Evolutionary conservation across 2,888 invertebrate genomes (phyloP), one percentile per base, ranked within the genome.

Genomic region (Alviniconcha strummeri): DNA sequence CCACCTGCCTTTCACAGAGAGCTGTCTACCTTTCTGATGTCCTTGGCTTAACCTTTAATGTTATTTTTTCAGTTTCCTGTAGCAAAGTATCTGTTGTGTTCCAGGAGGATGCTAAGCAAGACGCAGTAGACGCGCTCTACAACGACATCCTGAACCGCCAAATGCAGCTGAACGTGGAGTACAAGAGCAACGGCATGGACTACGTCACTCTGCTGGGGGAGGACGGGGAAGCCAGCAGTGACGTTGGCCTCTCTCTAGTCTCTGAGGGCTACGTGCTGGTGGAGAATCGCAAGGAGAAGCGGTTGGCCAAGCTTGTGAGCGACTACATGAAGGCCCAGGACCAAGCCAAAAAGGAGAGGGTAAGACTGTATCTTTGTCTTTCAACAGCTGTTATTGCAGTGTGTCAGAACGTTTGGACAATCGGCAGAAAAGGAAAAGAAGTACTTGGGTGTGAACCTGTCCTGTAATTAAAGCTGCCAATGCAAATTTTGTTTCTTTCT

Each of bases 271-370:
- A 96, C 84, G 95, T 98, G 75, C 94, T 98, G 86, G 96, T 97
- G 88, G 98, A 98, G 84, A 87, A 85, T 54, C 95, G 96, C 87
- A 96, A 96, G 89, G 98, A 98, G 92, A 96, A 96, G 87, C 96
- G 97, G 89, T 95, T 98, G 88, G 96, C 96, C 86, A 96, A 94
- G 80, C 91, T 96, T 95, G 93, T 96, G 85, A 95, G 95, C 74
- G 97, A 97, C 91, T 99, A 98, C 94, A 95, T 95, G 92, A 96
- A 96, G 84, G 97, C 98, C 76, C 97, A 98, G 94, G 96, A 97
- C 87, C 95, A 96, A 88, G 99, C 99, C 54, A 97, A 97, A 94
- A 96, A 96, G 91, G 96, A 96, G 89, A 92, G 94, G 90, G 94
- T 94, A 89, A 87, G 93, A 88, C 36, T 4, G 8, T 74, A 17